Evolutionary conservation across 1,140 invertebrate species (phyloP), one percentile per base, ranked within the genome.

Genomic region (Bilobella aurantiaca): DNA sequence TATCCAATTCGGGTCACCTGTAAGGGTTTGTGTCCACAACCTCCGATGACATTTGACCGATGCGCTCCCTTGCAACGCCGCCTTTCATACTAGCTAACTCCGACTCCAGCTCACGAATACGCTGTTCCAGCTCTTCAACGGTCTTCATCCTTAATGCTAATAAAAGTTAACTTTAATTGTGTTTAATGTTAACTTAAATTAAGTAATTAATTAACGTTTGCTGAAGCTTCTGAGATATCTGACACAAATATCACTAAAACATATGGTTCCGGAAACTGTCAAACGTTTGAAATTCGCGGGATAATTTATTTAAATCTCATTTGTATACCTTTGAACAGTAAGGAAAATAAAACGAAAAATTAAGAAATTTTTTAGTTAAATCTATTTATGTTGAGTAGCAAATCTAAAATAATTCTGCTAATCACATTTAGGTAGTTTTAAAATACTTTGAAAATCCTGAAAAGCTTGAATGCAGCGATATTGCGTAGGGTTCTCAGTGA

Each of bases 1-100:
- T 59, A 62, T 60, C 59, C 28, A 62, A 32, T 18, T 49, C 3
- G n/a, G n/a, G n/a, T n/a, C n/a, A n/a, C 90, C 90, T 97, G 82
- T 99, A 99, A 1, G 96, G 97, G 83, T 99, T 99, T 0, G 92
- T 90, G 80, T 99, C 96, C 18, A 96, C 89, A n/a, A 99, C 96
- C 82, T 96, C 91, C 3, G 86, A 81, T 49, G 88, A 90, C 87
- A 94, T 92, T 69, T 84, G 77, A 0, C 79, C 78, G 73, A 91
- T 89, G 77, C 64, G 63, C 2, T 62, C 62, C 27, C 68, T 47
- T 1, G 67, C 30, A 14, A 58, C 58, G 1, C 28, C 37, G 25
- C 32, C 31, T 8, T 46, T 37, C 32, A 23, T 2, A 29, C 23
- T 27, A 16, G 31, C 8, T 27, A 62, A 21, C 28, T 62, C 29